Percentiles rank a stretch among this genome's conserved stretches.
phyloP scores from a whole-genome alignment of 92 coral and sea anemone genomes.

The Palythoa caribaeorum region DNA sequence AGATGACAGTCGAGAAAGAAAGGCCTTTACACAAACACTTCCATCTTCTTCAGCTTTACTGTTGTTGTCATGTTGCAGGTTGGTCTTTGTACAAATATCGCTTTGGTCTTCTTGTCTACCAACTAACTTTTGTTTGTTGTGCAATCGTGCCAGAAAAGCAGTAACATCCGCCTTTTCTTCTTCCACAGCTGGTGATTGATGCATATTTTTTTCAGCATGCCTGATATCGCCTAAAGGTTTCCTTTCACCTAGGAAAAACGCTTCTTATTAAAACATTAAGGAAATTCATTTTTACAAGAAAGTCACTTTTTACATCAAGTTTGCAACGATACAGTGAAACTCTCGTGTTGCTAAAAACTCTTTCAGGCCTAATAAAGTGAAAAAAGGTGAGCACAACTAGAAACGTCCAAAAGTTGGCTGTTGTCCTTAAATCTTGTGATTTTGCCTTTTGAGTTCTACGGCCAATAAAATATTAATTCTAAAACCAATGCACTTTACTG shows the following conservation, averaged over 20 bases:
- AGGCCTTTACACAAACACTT: neutral
- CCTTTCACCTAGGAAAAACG: neutral
- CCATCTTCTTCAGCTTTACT: neutral
- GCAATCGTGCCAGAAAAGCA: slow-evolving; percentile 45
- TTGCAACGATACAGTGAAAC: too few species aligned
- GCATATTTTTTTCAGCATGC: neutral
- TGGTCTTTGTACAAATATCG: neutral
- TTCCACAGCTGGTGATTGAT: neutral
- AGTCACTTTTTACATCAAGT: neutral
- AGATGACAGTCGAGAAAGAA: slow-evolving; percentile 31
- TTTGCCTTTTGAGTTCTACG: too few species aligned
- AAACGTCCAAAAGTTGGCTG: too few species aligned
- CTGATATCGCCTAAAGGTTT: slow-evolving; percentile 31
- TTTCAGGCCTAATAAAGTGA: too few species aligned
- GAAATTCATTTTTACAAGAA: neutral
- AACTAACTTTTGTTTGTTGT: neutral
- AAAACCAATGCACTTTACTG: too few species aligned
- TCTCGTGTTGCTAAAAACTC: too few species aligned
- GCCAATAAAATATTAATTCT: too few species aligned
- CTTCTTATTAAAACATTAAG: neutral
- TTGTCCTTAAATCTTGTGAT: too few species aligned
- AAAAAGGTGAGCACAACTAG: too few species aligned
- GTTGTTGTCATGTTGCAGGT: neutral
- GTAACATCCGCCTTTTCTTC: slow-evolving; percentile 12
- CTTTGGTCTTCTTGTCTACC: neutral